phyloP scores from a whole-genome alignment of 2,797 vertebrate species.

The Potorous gilbertii region DNA sequence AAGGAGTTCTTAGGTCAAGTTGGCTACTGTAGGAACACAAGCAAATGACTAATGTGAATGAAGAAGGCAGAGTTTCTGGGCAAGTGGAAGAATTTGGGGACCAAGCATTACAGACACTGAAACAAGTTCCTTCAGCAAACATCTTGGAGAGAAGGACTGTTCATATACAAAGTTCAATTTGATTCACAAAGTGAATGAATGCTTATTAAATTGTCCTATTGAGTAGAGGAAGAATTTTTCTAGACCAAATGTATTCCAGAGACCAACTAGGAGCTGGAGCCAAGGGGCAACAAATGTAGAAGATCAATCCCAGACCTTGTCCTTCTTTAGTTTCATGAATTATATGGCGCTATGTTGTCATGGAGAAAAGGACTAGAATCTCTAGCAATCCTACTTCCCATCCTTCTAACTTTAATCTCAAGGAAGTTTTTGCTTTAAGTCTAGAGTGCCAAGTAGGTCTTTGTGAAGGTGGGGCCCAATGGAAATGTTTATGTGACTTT shows the following conservation, averaged over 20 bases:
- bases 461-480: neutral
- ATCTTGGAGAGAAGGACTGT: neutral
- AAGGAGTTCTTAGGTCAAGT: neutral
- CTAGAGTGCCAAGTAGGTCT: neutral
- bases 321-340: neutral
- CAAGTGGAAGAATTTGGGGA: neutral
- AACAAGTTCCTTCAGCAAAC: neutral
- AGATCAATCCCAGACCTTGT: neutral
- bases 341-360: neutral
- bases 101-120: neutral
- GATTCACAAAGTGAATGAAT: neutral
- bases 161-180: neutral
- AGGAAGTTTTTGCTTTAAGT: neutral
- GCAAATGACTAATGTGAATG: neutral
- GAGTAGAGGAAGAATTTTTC: neutral
- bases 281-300: neutral
- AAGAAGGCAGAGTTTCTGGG: neutral
- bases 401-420: neutral
- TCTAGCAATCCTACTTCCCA: neutral
- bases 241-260: neutral
- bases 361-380: neutral
- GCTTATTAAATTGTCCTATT: slow-evolving; percentile 26
- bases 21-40: neutral
- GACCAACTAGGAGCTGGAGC: neutral
- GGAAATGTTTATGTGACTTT: neutral